phyloP scores from a whole-genome alignment of 2,113 vertebrate species.

The Manacus vitellinus region DNA sequence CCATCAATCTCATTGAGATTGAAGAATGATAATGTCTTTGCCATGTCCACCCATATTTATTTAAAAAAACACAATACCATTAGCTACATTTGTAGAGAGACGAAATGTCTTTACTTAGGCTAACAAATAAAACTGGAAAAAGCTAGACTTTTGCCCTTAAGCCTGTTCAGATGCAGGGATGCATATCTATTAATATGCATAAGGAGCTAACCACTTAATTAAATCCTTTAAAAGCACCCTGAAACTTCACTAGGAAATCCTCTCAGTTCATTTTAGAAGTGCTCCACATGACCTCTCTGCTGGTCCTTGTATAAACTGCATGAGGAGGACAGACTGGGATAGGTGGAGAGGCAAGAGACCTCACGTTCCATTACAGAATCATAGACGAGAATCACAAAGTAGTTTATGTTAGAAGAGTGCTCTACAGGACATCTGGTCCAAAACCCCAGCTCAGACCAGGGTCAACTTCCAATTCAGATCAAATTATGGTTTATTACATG shows the following conservation, averaged over 20 bases:
- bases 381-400: not conserved
- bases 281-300: not conserved
- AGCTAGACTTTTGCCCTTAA: not conserved
- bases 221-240: not conserved
- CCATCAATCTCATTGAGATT: not conserved
- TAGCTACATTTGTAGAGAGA: not conserved
- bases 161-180: not conserved
- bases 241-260: not conserved
- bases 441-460: not conserved
- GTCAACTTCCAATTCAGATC: not conserved
- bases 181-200: not conserved
- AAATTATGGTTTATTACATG: not conserved
- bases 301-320: not conserved
- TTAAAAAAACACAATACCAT: not conserved
- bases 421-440: not conserved
- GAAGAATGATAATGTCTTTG: not conserved
- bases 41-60: not conserved
- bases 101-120: not conserved
- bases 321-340: not conserved
- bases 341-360: not conserved
- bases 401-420: not conserved
- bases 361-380: not conserved
- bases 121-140: not conserved
- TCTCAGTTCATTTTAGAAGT: not conserved
- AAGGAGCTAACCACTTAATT: not conserved